Percentiles rank a stretch among this genome's conserved stretches.
phyloP scores from a whole-genome alignment of 1,140 invertebrate species.

The Samia ricini region DNA sequence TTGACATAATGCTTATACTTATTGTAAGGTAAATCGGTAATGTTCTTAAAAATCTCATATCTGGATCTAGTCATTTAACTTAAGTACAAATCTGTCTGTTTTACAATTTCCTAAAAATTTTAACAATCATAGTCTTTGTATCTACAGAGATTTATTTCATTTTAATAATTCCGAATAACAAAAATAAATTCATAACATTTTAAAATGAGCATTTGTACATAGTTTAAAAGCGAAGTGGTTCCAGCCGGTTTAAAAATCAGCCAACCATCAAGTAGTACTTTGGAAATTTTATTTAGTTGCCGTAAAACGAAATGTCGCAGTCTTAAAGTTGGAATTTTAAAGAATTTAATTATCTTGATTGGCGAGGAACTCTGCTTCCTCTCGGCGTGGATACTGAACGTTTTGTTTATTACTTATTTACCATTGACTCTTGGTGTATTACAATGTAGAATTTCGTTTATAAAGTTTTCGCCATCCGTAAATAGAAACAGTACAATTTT shows the following conservation, averaged over 20 bases:
- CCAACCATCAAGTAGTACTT: background rate
- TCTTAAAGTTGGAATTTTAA: conserved; percentile 24
- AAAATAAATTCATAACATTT: no score
- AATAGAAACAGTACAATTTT: background rate
- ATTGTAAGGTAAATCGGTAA: no score
- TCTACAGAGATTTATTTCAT: no score
- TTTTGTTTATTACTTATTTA: conserved; percentile 7
- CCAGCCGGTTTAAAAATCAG: background rate
- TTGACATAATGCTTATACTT: no score
- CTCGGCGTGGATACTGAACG: background rate
- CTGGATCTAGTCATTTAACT: no score
- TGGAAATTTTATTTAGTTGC: background rate
- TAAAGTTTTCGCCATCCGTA: background rate
- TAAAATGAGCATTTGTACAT: background rate
- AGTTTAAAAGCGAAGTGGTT: background rate
- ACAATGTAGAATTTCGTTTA: background rate
- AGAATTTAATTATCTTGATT: conserved; percentile 36
- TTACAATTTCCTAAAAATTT: no score
- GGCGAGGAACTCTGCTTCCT: conserved; percentile 11
- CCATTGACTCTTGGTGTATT: background rate
- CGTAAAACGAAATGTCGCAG: conserved; percentile 22
- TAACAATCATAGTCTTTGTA: no score
- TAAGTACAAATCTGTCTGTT: no score
- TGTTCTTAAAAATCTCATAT: no score
- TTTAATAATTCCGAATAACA: no score